A percentile compares a stretch with the other conserved stretches of the same genome.
Evolutionary conservation across 2,888 invertebrate genomes (phyloP).

Genomic region (Heterodera filipjevi): DNA sequence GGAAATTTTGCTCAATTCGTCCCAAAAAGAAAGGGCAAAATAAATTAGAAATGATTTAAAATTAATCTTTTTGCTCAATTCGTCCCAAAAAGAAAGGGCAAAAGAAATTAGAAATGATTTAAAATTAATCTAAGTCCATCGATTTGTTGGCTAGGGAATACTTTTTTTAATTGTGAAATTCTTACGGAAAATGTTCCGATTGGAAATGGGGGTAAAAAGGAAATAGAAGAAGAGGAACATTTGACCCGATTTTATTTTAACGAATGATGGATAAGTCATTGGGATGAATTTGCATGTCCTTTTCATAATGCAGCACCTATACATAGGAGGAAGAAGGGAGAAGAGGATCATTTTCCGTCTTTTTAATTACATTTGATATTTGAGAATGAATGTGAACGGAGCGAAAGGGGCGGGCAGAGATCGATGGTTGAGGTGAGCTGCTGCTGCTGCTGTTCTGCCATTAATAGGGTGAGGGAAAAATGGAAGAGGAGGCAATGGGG

Average conservation of each 20-base stretch:
- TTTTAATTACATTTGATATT: conserved; percentile 4
- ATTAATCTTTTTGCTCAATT: not conserved
- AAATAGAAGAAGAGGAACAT: too few relatives aligned
- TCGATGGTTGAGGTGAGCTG: not conserved
- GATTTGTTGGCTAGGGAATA: too few relatives aligned
- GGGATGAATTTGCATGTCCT: conserved; percentile 5
- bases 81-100: not conserved
- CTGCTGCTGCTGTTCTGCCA: not conserved
- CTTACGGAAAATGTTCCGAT: too few relatives aligned
- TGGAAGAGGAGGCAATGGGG: not conserved
- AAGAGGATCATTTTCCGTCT: not conserved
- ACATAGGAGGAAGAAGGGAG: too few relatives aligned
- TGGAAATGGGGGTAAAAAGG: too few relatives aligned
- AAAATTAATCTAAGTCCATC: too few relatives aligned
- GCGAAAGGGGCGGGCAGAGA: not conserved
- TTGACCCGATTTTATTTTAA: too few relatives aligned
- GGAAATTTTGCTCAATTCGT: not conserved
- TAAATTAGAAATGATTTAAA: too few relatives aligned
- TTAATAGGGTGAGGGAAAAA: not conserved
- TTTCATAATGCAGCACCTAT: not conserved
- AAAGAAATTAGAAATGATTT: too few relatives aligned
- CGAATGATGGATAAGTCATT: not conserved
- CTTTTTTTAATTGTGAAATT: too few relatives aligned
- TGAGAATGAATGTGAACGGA: not conserved
- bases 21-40: not conserved